phyloP scores from a whole-genome alignment of 2,797 vertebrate genomes.

The Micrastur ruficollis region DNA sequence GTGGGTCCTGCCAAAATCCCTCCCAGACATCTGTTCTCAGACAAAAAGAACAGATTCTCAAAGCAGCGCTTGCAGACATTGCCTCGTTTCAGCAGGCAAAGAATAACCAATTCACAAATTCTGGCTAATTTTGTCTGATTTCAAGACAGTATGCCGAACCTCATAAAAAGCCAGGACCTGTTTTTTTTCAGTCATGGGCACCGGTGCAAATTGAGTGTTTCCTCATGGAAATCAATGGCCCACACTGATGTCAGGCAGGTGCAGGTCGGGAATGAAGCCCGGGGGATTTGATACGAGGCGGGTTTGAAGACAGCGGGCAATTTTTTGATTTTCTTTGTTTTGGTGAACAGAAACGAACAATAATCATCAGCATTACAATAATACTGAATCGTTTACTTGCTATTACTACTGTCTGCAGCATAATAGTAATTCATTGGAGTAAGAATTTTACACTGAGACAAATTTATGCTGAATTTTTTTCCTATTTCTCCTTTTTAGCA shows the following conservation, averaged over 20 bases:
- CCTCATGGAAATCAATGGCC: constrained; percentile 14
- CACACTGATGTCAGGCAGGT: constrained; percentile 17
- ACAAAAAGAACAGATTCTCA: constrained; percentile 73
- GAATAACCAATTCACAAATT: constrained; percentile 58
- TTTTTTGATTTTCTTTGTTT: constrained; percentile 46
- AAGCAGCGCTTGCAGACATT: constrained; percentile 45
- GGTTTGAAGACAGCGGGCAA: neutral
- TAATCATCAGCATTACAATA: constrained; percentile 36
- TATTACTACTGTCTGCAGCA: neutral
- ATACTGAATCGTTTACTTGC: neutral
- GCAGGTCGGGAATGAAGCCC: constrained; percentile 17
- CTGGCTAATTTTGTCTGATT: constrained; percentile 63
- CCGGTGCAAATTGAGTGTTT: neutral
- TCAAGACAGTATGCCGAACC: constrained; percentile 43
- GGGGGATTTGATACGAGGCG: neutral
- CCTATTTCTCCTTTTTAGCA: neutral
- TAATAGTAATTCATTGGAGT: neutral
- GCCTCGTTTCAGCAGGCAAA: constrained; percentile 56
- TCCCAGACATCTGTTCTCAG: constrained; percentile 91
- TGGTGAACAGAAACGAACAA: constrained; percentile 5
- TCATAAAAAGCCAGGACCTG: constrained; percentile 16
- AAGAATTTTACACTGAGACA: neutral
- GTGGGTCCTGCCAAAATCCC: constrained; percentile 87
- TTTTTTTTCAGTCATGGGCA: neutral
- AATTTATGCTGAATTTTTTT: neutral